A percentile compares a stretch with the other conserved stretches of the same genome.
Evolutionary conservation across 2,113 vertebrate species (phyloP).

Genomic region (Psammodynastes pulverulentus): DNA sequence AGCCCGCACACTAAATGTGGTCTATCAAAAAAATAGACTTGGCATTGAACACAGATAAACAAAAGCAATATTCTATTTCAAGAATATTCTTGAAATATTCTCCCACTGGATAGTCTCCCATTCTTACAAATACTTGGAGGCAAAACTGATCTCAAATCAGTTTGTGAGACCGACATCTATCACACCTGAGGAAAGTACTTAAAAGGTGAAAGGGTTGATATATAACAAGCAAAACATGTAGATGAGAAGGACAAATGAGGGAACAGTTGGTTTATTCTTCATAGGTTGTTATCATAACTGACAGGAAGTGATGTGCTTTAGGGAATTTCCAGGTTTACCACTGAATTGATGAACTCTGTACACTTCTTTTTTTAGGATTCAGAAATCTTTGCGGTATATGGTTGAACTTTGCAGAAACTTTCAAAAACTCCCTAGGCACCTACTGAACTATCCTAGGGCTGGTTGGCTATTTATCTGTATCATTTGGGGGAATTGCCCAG

Average conservation of each 20-base stretch:
- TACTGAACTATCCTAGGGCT: slow-evolving; percentile 15
- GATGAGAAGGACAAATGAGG: background rate
- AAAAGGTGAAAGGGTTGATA: background rate
- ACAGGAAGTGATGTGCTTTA: slow-evolving; percentile 12
- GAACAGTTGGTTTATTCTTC: background rate
- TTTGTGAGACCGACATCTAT: background rate
- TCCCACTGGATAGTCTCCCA: background rate
- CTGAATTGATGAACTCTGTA: slow-evolving; percentile 24
- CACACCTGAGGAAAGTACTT: background rate
- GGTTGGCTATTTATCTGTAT: background rate
- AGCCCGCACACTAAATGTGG: background rate
- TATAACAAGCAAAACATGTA: background rate
- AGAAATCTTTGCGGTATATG: slow-evolving; percentile 11
- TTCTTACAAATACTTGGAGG: background rate
- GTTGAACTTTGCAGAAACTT: background rate
- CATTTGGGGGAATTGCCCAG: background rate
- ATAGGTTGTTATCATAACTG: background rate
- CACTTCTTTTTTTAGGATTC: slow-evolving; percentile 23
- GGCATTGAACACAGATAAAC: background rate
- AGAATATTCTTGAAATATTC: too few species aligned
- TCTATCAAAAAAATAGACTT: background rate
- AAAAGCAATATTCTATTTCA: background rate
- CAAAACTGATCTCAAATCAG: background rate
- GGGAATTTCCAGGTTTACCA: background rate
- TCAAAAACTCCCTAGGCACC: slow-evolving; percentile 22